A percentile compares a stretch with the other conserved stretches of the same genome.
Conservation (phyloP, 1,140 invertebrate genomes). For the Procambarus clarkii region DNA sequence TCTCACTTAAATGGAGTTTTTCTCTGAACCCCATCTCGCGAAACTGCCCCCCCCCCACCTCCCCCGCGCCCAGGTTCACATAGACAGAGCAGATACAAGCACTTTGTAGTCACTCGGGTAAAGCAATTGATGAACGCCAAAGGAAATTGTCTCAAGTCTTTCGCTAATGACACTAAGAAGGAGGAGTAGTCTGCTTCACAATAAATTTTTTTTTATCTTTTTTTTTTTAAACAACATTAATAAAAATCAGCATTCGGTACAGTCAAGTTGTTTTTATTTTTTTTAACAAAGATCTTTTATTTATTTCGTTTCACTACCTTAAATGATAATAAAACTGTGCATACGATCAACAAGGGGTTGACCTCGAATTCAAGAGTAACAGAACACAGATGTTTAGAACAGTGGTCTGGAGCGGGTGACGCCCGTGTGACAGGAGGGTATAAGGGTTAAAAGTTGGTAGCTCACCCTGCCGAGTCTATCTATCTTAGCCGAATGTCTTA, state of each 20-base stretch:
- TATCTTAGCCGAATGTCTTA: neutral
- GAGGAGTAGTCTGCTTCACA: conserved; percentile 66
- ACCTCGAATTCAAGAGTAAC: conserved; percentile 57
- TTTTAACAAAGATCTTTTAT: conserved; percentile 55
- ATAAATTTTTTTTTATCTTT: neutral
- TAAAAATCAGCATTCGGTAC: conserved; percentile 68
- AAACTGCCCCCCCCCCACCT: neutral
- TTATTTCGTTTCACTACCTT: conserved; percentile 60
- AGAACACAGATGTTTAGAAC: conserved; percentile 55
- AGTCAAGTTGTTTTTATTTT: conserved; percentile 44
- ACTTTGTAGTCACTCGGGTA: conserved; percentile 41
- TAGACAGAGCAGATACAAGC: conserved; percentile 64
- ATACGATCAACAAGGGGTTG: conserved; percentile 66
- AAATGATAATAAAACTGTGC: conserved; percentile 66
- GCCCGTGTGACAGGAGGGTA: neutral
- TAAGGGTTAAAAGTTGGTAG: neutral
- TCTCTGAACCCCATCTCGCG: neutral
- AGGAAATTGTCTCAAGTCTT: conserved; percentile 48
- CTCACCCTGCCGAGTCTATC: neutral
- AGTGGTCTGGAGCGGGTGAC: conserved; percentile 34
- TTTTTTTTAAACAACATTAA: conserved; percentile 66
- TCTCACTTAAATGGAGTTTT: too few species aligned
- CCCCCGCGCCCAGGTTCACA: conserved; percentile 10
- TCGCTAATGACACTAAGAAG: conserved; percentile 56
- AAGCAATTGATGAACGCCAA: conserved; percentile 27